Evolutionary conservation across 2,888 invertebrate genomes (phyloP), one percentile per base, ranked within the genome.

Genomic region (Pasiphila rectangulata): DNA sequence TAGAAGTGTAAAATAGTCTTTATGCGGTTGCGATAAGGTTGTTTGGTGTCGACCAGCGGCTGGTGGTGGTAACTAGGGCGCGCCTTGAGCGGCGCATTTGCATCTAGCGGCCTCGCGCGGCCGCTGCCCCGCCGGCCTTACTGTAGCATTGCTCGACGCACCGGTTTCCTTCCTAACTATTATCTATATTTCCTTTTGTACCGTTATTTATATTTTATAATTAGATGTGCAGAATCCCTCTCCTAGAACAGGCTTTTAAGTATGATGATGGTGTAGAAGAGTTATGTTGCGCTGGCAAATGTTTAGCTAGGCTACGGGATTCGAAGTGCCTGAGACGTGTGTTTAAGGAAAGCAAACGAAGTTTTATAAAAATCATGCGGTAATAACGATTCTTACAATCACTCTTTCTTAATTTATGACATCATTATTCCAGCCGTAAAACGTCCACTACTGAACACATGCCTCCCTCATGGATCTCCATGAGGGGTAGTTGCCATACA

Each of bases 31-130:
- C 21, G 52, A 53, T 74, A 69, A 63, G 64, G 71, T 63, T 41
- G 63, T 45, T 49, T 49, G 52, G 45, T 46, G 54, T 40, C 57
- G 56, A n/a, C n/a, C 45, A 43, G 24, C 20, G 40, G 51, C 41
- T 56, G 61, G 61, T 64, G 52, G 47, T 37, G 49, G 79, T 79
- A 86, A 77, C 74, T 87, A 80, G 86, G 87, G 75, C 86, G 75
- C 68, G 70, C 87, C 86, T 87, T 86, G 87, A 83, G 81, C 69
- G 68, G 64, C 61, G 74, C 76, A 85, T 87, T 87, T 81, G 76
- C 86, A 85, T 86, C 76, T 64, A 41, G 44, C 70, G 84, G 63
- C 87, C 87, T 85, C 86, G 85, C 63, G 54, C 72, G 87, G 86
- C 77, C 86, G 74, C 57, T 77, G 84, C 64, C 72, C 85, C 64